These are phyloP conservation scores for Lamproptera curius DNA, from an alignment of 2,888 invertebrate genomes.

Conservation along the genomic window DNA sequence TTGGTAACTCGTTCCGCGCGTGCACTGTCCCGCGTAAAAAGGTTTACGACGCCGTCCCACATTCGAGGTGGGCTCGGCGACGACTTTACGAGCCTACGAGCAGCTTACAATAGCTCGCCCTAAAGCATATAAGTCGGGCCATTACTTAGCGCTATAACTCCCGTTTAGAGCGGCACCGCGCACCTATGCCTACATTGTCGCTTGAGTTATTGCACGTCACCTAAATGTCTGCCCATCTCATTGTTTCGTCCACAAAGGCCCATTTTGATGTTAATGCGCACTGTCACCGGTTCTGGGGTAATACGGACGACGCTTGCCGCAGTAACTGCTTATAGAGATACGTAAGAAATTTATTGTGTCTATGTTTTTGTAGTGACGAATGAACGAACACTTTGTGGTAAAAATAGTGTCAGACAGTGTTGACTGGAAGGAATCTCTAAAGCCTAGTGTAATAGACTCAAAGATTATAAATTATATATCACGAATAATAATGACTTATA, in stretches of 20 bases:
- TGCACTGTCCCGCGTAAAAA: slow-evolving; percentile 32
- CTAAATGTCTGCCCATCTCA: slow-evolving; percentile 40
- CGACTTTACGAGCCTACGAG: slow-evolving; percentile 58
- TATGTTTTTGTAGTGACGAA: too few species aligned
- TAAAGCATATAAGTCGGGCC: slow-evolving; percentile 40
- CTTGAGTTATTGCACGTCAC: slow-evolving; percentile 54
- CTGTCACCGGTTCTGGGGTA: neutral
- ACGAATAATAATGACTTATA: too few species aligned
- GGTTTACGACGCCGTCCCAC: slow-evolving; percentile 44
- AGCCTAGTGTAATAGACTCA: too few species aligned
- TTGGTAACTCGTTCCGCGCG: slow-evolving; percentile 20
- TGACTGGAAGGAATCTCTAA: too few species aligned
- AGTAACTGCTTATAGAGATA: too few species aligned
- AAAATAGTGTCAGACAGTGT: too few species aligned
- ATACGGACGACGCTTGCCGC: neutral
- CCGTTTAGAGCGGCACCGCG: slow-evolving; percentile 49
- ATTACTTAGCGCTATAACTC: slow-evolving; percentile 67
- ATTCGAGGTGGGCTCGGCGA: slow-evolving; percentile 44
- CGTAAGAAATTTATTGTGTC: too few species aligned
- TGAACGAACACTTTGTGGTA: too few species aligned
- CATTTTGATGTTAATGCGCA: neutral
- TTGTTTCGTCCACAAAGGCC: slow-evolving; percentile 25
- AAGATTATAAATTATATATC: too few species aligned
- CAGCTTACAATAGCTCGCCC: slow-evolving; percentile 41
- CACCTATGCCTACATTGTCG: slow-evolving; percentile 47